phyloP scores from a whole-genome alignment of 23 tunicate species.

The Ascidia mentula region DNA sequence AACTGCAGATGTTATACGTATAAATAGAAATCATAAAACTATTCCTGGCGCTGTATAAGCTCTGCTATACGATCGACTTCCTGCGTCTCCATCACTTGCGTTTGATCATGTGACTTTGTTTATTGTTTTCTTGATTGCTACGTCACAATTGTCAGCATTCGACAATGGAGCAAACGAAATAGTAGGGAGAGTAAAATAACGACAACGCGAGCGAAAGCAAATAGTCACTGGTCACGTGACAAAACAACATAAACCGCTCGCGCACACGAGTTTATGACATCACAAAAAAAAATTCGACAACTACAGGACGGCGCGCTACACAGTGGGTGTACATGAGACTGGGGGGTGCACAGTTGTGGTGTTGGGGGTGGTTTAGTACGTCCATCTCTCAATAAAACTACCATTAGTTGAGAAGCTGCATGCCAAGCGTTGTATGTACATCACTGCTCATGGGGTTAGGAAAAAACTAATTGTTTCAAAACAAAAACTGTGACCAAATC shows the following conservation, averaged over 20 bases:
- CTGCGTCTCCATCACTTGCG: too few species aligned
- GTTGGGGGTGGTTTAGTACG: background rate
- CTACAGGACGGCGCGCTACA: background rate
- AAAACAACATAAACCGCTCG: background rate
- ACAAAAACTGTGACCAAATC: background rate
- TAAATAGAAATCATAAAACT: conserved; percentile 2
- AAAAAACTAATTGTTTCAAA: too few species aligned
- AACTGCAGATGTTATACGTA: background rate
- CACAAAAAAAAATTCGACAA: background rate
- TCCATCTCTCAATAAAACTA: background rate
- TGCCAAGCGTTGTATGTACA: background rate
- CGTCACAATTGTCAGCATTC: background rate
- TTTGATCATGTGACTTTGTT: background rate
- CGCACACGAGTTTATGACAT: background rate
- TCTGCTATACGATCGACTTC: too few species aligned
- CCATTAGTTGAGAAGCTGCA: background rate
- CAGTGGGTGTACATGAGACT: background rate
- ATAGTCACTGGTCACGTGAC: background rate
- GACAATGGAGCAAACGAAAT: background rate
- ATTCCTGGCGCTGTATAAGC: background rate
- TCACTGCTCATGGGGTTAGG: background rate
- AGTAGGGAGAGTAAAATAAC: background rate
- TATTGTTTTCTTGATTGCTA: conserved; percentile 1
- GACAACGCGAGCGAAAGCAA: background rate
- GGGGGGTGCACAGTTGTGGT: background rate